Conservation (phyloP, 1,140 invertebrate species). For the Diprion similis region DNA sequence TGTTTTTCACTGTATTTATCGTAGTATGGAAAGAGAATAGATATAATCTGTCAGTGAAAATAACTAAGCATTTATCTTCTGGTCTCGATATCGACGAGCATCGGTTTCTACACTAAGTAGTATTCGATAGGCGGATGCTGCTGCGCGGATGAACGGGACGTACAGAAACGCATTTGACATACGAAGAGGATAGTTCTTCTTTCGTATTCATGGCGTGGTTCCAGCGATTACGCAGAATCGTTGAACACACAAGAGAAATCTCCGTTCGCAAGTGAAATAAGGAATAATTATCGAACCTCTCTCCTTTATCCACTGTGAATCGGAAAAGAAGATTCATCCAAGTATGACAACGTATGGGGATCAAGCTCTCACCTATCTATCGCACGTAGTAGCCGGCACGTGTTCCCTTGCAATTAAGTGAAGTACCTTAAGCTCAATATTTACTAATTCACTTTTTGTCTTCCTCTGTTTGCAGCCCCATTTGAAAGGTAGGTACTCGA, state of each 20-base stretch:
- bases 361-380: background rate
- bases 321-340: too few relatives aligned
- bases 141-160: background rate
- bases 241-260: constrained; percentile 10
- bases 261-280: constrained; percentile 7
- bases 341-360: too few relatives aligned
- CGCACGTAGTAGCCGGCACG: background rate
- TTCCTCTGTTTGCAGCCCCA: background rate
- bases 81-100: background rate
- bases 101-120: background rate
- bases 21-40: too few relatives aligned
- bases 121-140: background rate
- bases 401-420: background rate
- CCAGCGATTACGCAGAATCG: constrained; percentile 20
- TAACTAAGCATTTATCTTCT: background rate
- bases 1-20: too few relatives aligned
- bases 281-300: too few relatives aligned
- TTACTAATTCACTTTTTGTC: background rate
- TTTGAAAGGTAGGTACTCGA: background rate
- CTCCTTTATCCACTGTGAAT: too few relatives aligned
- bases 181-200: background rate
- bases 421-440: constrained; percentile 15
- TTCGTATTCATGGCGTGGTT: constrained; percentile 4
- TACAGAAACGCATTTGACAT: constrained; percentile 10
- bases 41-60: too few relatives aligned